These are phyloP conservation scores for Patella caerulea DNA, from an alignment of 2,888 invertebrate species.

Conservation along the genomic window DNA sequence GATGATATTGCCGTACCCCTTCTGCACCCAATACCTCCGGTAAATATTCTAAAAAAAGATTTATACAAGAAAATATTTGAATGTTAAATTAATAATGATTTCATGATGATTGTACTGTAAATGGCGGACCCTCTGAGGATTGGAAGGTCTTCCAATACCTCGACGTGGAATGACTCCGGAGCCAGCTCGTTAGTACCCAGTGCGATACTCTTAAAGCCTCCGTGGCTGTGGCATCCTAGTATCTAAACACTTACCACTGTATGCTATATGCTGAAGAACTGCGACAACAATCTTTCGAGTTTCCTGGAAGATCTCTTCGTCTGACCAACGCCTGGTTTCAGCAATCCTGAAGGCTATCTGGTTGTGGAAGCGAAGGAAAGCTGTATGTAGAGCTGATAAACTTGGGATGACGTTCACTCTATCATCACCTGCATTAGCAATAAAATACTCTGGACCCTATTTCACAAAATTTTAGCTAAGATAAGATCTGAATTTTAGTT, in stretches of 20 bases:
- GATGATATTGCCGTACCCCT: not conserved
- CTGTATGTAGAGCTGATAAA: constrained; percentile 37
- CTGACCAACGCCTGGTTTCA: constrained; percentile 29
- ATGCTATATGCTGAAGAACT: constrained; percentile 18
- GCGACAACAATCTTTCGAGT: constrained; percentile 34
- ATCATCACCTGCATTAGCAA: constrained; percentile 33
- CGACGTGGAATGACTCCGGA: no score
- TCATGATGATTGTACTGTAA: no score
- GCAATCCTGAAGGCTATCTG: constrained; percentile 29
- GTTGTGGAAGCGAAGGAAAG: constrained; percentile 46
- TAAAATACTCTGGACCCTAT: not conserved
- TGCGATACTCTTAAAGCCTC: no score
- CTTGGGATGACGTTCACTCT: constrained; percentile 40
- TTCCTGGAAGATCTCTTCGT: constrained; percentile 42
- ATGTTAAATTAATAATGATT: no score
- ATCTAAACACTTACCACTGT: not conserved
- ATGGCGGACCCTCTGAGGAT: no score
- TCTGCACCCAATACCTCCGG: constrained; percentile 24
- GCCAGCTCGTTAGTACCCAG: no score
- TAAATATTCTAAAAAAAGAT: constrained; percentile 27
- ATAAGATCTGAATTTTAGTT: no score
- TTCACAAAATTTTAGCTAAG: no score
- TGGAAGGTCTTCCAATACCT: no score
- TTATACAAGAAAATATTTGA: no score
- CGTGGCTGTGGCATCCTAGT: no score